Percentiles rank a stretch among this genome's conserved stretches.
These are phyloP conservation scores for Prionailurus bengalensis DNA, from an alignment of 2,113 vertebrate species.

Conservation along the genomic window DNA sequence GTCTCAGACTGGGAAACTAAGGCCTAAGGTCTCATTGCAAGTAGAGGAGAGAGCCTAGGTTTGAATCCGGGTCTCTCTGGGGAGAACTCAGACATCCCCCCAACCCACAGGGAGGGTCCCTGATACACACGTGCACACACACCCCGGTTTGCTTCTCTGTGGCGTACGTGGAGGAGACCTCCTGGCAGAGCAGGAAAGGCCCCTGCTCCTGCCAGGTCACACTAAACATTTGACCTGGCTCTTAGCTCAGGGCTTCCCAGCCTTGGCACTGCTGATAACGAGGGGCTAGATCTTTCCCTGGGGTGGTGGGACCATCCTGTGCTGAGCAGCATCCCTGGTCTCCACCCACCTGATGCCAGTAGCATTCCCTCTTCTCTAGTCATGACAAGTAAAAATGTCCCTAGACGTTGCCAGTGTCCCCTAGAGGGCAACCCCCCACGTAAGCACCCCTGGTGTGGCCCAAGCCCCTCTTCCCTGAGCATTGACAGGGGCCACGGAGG, in stretches of 20 bases:
- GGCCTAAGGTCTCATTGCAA: neutral
- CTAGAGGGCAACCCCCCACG: fast-evolving
- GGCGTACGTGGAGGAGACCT: fast-evolving
- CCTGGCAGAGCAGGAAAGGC: neutral
- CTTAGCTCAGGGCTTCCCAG: too few species aligned
- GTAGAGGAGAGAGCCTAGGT: neutral
- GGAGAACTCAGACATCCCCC: neutral
- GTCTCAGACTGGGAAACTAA: neutral
- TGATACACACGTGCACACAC: fast-evolving
- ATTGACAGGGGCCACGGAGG: neutral
- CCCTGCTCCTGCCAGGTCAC: neutral
- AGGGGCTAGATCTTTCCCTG: neutral
- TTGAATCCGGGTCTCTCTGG: neutral
- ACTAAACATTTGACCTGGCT: neutral
- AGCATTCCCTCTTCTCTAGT: neutral
- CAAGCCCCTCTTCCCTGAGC: fast-evolving
- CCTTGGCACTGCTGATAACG: neutral
- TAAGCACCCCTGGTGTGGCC: neutral
- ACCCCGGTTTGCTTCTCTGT: neutral
- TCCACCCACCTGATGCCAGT: neutral
- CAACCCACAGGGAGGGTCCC: neutral
- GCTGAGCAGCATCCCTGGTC: neutral
- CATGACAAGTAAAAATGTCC: neutral
- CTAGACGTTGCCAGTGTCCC: neutral
- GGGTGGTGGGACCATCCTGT: neutral